Conservation (phyloP, 2,888 invertebrate species). For the Yponomeuta evonymella region DNA sequence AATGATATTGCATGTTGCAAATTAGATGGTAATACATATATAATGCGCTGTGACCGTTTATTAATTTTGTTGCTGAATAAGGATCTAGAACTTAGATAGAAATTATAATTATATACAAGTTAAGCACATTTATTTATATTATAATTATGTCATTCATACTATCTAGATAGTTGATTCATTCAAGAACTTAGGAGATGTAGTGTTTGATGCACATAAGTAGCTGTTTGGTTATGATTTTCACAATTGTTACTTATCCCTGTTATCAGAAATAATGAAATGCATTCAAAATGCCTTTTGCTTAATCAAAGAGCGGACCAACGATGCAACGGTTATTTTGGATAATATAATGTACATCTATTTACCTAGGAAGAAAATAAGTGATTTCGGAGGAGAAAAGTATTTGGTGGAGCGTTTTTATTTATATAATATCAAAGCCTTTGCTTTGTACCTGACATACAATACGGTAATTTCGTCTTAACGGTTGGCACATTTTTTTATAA, state of each 20-base stretch:
- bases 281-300: conserved; percentile 64
- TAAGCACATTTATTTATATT: background rate
- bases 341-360: conserved; percentile 48
- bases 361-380: conserved; percentile 39
- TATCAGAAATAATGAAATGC: conserved; percentile 26
- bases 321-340: conserved; percentile 59
- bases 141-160: background rate
- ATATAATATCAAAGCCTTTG: conserved; percentile 24
- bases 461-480: background rate
- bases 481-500: too few relatives aligned
- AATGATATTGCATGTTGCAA: background rate
- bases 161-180: background rate
- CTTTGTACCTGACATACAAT: conserved; percentile 7
- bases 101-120: background rate
- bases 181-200: background rate
- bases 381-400: conserved; percentile 47
- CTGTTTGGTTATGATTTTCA: background rate
- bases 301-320: conserved; percentile 66
- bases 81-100: conserved; percentile 12
- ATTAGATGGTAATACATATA: background rate
- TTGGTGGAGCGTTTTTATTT: conserved; percentile 59
- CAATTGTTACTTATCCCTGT: background rate
- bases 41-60: conserved; percentile 13
- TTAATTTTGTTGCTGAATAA: conserved; percentile 12
- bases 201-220: background rate